Conservation (phyloP, 2,113 vertebrate species). For the Xiphophorus maculatus region DNA sequence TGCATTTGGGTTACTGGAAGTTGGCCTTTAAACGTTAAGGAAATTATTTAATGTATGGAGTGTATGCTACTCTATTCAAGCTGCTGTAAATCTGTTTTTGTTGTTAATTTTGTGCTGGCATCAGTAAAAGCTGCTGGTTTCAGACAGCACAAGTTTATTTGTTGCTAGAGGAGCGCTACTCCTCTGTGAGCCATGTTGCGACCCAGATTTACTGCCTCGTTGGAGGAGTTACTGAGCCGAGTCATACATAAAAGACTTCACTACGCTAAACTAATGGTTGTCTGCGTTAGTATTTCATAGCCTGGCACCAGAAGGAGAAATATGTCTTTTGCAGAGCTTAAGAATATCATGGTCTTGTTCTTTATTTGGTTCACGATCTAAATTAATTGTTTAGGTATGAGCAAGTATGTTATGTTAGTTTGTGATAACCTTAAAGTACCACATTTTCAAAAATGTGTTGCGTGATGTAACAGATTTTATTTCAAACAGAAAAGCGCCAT, state of each 20-base stretch:
- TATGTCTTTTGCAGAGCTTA: background rate
- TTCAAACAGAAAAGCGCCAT: too few relatives aligned
- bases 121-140: constrained; percentile 23
- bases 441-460: too few relatives aligned
- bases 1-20: constrained; percentile 39
- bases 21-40: constrained; percentile 31
- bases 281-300: background rate
- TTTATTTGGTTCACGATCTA: background rate
- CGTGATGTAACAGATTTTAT: too few relatives aligned
- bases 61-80: constrained; percentile 3
- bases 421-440: too few relatives aligned
- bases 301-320: background rate
- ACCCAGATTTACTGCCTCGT: constrained; percentile 53
- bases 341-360: background rate
- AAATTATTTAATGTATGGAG: constrained; percentile 39
- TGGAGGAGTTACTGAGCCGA: constrained; percentile 35
- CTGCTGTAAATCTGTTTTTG: constrained; percentile 2
- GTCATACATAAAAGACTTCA: constrained; percentile 18
- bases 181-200: constrained; percentile 50
- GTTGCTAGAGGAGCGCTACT: constrained; percentile 21
- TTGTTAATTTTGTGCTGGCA: constrained; percentile 33
- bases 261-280: constrained; percentile 34
- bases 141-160: constrained; percentile 45
- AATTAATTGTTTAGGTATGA: background rate
- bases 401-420: background rate